These are phyloP conservation scores for Oxygymnocypris stewartii DNA, from an alignment of 2,113 vertebrate species.

Conservation along the genomic window DNA sequence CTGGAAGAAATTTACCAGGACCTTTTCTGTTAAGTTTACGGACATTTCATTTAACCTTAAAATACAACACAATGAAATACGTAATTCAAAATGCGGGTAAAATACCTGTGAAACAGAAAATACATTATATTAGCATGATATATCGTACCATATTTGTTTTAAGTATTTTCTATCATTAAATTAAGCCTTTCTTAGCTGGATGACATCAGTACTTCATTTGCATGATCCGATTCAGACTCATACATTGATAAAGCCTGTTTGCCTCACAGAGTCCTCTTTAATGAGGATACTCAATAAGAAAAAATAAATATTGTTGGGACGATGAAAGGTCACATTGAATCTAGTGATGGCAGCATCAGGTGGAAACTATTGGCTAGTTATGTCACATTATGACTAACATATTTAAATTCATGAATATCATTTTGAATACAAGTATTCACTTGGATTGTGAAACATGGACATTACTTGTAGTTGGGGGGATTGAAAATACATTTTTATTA, in stretches of 20 bases:
- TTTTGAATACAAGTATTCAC: neutral
- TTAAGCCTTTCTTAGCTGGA: neutral
- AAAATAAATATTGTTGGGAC: neutral
- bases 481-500: neutral
- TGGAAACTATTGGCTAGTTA: neutral
- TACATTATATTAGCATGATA: neutral
- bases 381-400: neutral
- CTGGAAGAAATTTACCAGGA: neutral
- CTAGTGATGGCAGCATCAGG: neutral
- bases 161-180: neutral
- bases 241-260: neutral
- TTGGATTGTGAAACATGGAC: neutral
- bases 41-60: neutral
- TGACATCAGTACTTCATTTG: neutral
- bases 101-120: neutral
- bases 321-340: neutral
- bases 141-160: neutral
- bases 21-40: neutral
- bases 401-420: neutral
- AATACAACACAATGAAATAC: neutral
- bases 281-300: neutral
- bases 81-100: neutral
- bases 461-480: neutral
- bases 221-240: neutral
- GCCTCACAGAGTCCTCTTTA: neutral